Percentiles rank a stretch among this genome's conserved stretches.
These are phyloP conservation scores for Cynopterus brachyotis DNA, from an alignment of 2,113 vertebrate species.

Conservation along the genomic window DNA sequence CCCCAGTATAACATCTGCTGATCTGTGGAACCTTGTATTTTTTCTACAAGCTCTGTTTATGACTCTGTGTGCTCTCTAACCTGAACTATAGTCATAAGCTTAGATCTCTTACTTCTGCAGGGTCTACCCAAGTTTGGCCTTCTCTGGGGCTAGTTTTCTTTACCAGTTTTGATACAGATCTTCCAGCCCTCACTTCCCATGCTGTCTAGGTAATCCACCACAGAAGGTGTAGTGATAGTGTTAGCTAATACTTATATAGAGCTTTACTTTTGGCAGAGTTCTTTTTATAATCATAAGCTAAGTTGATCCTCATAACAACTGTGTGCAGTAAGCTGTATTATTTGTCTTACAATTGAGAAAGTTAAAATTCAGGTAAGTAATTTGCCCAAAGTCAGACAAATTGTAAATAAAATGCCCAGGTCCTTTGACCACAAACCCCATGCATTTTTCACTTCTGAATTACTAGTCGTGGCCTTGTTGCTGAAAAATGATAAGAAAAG, in stretches of 20 bases:
- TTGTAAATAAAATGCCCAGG: background rate
- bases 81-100: background rate
- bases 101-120: background rate
- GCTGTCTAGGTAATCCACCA: background rate
- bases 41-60: background rate
- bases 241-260: constrained; percentile 12
- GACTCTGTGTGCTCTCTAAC: background rate
- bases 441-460: background rate
- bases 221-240: background rate
- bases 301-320: constrained; percentile 6
- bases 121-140: background rate
- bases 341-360: constrained; percentile 17
- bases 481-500: background rate
- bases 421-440: background rate
- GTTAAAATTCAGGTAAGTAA: constrained; percentile 32
- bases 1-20: background rate
- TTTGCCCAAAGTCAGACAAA: background rate
- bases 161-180: background rate
- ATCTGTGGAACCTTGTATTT: background rate
- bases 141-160: background rate
- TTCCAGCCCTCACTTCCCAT: background rate
- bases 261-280: background rate
- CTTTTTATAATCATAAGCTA: constrained; percentile 38
- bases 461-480: background rate
- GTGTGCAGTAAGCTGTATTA: constrained; percentile 12